phyloP scores from a whole-genome alignment of 1,140 invertebrate species.

The Pentalonia nigronervosa region DNA sequence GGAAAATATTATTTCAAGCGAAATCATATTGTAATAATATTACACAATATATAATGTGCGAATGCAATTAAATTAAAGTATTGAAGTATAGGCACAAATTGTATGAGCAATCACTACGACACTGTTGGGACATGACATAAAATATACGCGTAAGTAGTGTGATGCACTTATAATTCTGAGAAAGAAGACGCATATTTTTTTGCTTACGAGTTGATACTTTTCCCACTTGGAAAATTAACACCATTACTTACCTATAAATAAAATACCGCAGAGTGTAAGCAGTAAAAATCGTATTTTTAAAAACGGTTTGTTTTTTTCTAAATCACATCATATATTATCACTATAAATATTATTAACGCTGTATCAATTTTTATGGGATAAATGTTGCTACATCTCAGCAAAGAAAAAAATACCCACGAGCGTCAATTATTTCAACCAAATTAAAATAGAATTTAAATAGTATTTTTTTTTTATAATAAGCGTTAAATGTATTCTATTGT shows the following conservation, averaged over 20 bases:
- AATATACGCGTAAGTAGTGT: neutral
- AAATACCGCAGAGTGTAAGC: neutral
- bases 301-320: neutral
- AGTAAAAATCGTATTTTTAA: neutral
- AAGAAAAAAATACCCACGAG: neutral
- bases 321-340: neutral
- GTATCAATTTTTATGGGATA: neutral
- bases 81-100: neutral
- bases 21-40: neutral
- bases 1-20: neutral
- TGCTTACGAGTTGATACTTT: neutral
- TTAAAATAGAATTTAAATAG: neutral
- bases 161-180: neutral
- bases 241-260: neutral
- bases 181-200: conserved; percentile 18
- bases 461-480: neutral
- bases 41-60: neutral
- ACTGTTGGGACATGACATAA: neutral
- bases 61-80: neutral
- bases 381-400: neutral
- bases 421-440: neutral
- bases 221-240: neutral
- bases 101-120: neutral
- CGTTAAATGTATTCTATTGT: neutral
- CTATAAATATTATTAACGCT: neutral